phyloP scores from a whole-genome alignment of 2,113 vertebrate species.

The Periophthalmus modestus region DNA sequence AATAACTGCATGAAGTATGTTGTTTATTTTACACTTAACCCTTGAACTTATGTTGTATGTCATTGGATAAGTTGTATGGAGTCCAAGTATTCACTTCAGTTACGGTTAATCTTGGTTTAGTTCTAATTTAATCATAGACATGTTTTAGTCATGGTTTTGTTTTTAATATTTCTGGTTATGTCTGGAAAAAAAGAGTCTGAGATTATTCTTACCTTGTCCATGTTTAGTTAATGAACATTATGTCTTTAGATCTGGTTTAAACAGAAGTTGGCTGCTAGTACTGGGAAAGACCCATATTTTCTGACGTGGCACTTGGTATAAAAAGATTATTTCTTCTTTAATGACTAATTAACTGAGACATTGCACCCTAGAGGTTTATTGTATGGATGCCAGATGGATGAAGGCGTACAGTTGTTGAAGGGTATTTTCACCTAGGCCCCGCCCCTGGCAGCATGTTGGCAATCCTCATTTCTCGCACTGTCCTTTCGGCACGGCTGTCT shows the following conservation, averaged over 20 bases:
- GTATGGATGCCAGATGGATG: neutral
- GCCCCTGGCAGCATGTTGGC: slow-evolving; percentile 41
- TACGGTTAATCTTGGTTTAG: neutral
- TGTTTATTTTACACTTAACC: slow-evolving; percentile 6
- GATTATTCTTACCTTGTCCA: neutral
- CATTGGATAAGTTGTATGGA: neutral
- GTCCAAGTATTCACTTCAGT: neutral
- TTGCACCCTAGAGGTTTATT: neutral
- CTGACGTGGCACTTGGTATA: neutral
- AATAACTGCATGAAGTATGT: neutral
- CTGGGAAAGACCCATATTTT: neutral
- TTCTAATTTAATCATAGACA: neutral
- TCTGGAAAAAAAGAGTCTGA: neutral
- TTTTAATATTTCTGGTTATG: neutral
- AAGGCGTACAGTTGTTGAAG: slow-evolving; percentile 6
- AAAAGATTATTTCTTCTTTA: neutral
- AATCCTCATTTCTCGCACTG: slow-evolving; percentile 34
- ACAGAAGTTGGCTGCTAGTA: neutral
- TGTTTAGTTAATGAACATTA: neutral
- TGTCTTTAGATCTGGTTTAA: neutral
- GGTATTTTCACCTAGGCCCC: slow-evolving; percentile 35
- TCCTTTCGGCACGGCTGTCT: slow-evolving; percentile 28
- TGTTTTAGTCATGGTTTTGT: neutral
- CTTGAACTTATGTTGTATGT: neutral
- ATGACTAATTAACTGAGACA: neutral